Evolutionary conservation across 1,140 invertebrate genomes (phyloP), one percentile per base, ranked within the genome.

Genomic region (Lordiphosa mommai): DNA sequence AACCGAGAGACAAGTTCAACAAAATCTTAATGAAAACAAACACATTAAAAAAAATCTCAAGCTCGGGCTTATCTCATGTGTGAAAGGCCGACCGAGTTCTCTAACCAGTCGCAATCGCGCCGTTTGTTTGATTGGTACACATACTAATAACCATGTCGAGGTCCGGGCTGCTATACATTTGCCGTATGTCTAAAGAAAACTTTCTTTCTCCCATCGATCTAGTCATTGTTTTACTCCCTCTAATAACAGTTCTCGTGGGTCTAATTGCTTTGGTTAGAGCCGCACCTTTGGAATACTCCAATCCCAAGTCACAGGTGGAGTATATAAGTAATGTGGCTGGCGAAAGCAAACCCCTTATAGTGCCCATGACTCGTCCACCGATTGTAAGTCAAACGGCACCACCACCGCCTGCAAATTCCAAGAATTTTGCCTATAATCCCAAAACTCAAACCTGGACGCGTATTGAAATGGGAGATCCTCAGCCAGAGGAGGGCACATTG

Each of bases 291-390:
- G 77, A 84, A 8, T 30, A 69, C 38, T 33, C 46, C 4, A 72
- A 84, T 72, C 77, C 79, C 8, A 85, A 84, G 47, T 84, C 72
- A n/a, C 77, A 84, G 51, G 77, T 84, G 33, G 77, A 84, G 43
- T 84, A 84, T 14, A 88, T 88, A 14, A 84, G 41, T 3, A 49
- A 55, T 34, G 33, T 56, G 4, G 37, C 36, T 4, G 37, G 41
- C 0, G 61, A n/a, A 0, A 46, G 30, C 9, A 72, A 77, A 20
- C 73, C 86, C 0, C 40, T 50, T 2, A 20, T 88, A 37, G 61
- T 86, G 27, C 73, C 80, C 0, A 68, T 73, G 8, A 84, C 86
- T 4, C 57, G 60, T 0, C 82, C 80, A 0, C 72, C 72, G 0
- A 4, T 85, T 4, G 50, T 86, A 4, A 68, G 59, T 5, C 49